Percentiles rank a stretch among this genome's conserved stretches.
These are phyloP conservation scores for Myotis davidii DNA, from an alignment of 2,113 vertebrate species.

Conservation along the genomic window DNA sequence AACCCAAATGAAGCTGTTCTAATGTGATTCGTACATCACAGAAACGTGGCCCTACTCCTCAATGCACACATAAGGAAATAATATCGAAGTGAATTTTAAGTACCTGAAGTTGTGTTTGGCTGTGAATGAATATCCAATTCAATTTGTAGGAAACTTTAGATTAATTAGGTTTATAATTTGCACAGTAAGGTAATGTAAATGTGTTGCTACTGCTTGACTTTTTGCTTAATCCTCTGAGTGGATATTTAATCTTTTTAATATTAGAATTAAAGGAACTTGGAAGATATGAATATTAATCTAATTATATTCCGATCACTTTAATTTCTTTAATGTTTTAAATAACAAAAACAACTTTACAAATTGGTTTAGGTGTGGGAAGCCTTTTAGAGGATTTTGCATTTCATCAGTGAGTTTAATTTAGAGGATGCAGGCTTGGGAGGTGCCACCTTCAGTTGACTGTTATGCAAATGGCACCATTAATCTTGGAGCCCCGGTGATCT, in stretches of 20 bases:
- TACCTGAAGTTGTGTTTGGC: slow-evolving; percentile 78
- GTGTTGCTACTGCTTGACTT: slow-evolving; percentile 90
- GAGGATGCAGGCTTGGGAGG: slow-evolving; percentile 78
- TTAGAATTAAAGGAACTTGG: slow-evolving; percentile 95
- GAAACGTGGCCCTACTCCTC: slow-evolving; percentile 55
- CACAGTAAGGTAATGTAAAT: slow-evolving; percentile 93
- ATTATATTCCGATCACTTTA: slow-evolving; percentile 90
- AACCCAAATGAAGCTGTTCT: slow-evolving; percentile 80
- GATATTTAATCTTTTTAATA: slow-evolving; percentile 96
- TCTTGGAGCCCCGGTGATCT: slow-evolving; percentile 70
- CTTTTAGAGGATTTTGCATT: slow-evolving; percentile 90
- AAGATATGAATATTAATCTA: slow-evolving; percentile 97
- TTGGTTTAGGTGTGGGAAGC: slow-evolving; percentile 89
- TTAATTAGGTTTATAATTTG: slow-evolving; percentile 95
- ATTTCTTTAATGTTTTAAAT: slow-evolving; percentile 91
- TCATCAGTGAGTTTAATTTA: slow-evolving; percentile 88
- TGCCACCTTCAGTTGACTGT: slow-evolving; percentile 81
- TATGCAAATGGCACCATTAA: slow-evolving; percentile 86
- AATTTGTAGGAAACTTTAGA: slow-evolving; percentile 87
- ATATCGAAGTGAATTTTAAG: slow-evolving; percentile 77
- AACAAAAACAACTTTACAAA: slow-evolving; percentile 87
- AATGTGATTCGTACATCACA: slow-evolving; percentile 63
- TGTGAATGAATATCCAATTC: slow-evolving; percentile 86
- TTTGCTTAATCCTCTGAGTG: slow-evolving; percentile 95
- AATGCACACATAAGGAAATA: slow-evolving; percentile 55